Evolutionary conservation across 1,140 invertebrate species (phyloP), one percentile per base, ranked within the genome.

Genomic region (Hesperophylax magnus): DNA sequence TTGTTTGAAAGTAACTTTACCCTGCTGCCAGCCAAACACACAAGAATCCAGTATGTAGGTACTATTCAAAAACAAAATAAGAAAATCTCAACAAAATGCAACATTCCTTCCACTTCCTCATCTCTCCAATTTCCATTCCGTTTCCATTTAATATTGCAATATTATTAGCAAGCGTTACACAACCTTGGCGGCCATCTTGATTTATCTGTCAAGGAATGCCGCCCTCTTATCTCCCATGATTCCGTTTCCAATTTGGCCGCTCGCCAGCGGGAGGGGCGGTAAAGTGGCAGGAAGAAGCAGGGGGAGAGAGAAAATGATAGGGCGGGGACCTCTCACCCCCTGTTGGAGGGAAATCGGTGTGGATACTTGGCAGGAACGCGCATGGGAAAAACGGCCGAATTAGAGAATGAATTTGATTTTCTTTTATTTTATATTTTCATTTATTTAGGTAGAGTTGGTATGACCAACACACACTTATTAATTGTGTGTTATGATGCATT

Each of bases 141-240:
- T 11, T 24, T 65, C 22, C 63, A 24, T 65, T 31, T 65, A 9
- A 2, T 27, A 47, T 11, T 47, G 39, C 39, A 47, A 47, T 47
- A 47, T 47, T 47, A 47, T 47, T 47, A 47, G 9, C 39, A 47
- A 47, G 9, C 39, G 39, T 47, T 47, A 47, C 39, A 11, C 39
- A 47, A 71, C n/a, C 77, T 4, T 20, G 52, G 39, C 77, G 65
- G 63, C 65, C 47, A 47, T 34, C n/a, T 53, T 79, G 77, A 71
- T 79, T 79, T 79, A 79, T 69, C 63, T 34, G 63, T 34, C 61
- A 47, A 20, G 52, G 15, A 34, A 71, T 24, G 52, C 77, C 65
- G 77, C 63, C 77, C 60, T 71, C 63, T 79, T 79, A 71, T 79
- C 77, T 69, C 6, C 77, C 18, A 79, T 71, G 65, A 79, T 79